Base-by-base conservation (phyloP, 2,888 invertebrate species). In the Steinernema carpocapsae region DNA sequence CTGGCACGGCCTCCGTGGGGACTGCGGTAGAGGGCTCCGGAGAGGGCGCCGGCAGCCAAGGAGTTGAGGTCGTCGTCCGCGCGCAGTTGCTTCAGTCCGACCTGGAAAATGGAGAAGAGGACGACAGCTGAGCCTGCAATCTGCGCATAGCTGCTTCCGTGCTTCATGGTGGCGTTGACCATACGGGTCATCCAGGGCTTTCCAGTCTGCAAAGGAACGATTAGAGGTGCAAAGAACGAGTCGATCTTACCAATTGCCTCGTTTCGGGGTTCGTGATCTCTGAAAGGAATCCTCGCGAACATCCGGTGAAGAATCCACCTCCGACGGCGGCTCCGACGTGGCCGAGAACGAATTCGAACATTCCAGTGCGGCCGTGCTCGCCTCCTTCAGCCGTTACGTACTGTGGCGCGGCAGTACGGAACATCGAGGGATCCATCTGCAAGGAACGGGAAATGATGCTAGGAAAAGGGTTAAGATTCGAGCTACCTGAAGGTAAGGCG, bases 101-200 rank as follows among this genome's bases (percentile, higher is more conserved):
- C 82, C 76, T 86, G 84, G 24, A 85, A 76, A 17, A 80, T 84
- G 4, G 84, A 86, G 71, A 84, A 86, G 75, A 86, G 77, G 75
- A 86, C 84, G 43, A 86, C 84, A 12, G 83, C 82, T 12, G 83
- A 79, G 14, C 86, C 82, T 3, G 85, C 79, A 0, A 83, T 83
- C 74, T 86, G 86, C 17, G 86, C 86, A 75, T 80, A 86, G 72
- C 86, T 86, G 17, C 84, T 84, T 14, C 86, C 86, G 76, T 86
- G 84, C 74, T 86, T 86, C 64, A 83, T 82, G 10, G 86, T 84
- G 10, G 86, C 86, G 74, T 86, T 86, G 42, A 83, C 78, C 78
- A 86, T 79, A 75, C 86, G 83, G 19, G 86, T 86, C 78, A 86
- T 75, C 83, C 83, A 84, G 3, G 86, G 86, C 71, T 83, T 82